Evolutionary conservation across 1,140 invertebrate genomes (phyloP), one percentile per base, ranked within the genome.

Genomic region (Drosophila chauvacae): DNA sequence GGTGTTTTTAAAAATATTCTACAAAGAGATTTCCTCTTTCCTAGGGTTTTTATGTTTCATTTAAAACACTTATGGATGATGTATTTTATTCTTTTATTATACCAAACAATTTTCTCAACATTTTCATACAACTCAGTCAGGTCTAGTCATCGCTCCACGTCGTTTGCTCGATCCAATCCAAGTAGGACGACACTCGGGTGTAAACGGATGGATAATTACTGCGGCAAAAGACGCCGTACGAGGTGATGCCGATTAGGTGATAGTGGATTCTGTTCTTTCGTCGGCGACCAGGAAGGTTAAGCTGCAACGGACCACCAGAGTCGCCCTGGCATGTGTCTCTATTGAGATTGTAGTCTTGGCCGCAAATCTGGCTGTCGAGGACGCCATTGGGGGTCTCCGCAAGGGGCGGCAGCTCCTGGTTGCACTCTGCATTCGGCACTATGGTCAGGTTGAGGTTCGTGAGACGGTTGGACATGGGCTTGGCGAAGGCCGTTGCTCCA

Each of bases 91-190:
- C 10, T 9, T n/a, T 33, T 33, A 33, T 18, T 33, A 33, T 20
- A 20, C 11, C 28, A 53, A 33, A 20, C 3, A 53, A 13, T 5
- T 14, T 14, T 7, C 10, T 3, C 10, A 16, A 35, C 13, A 35
- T 53, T 53, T 53, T 4, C 9, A 18, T 18, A 3, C 2, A 51
- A 11, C 48, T 30, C 2, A 30, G 10, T 51, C 13, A 18, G 18
- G 14, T 1, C 18, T 55, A 37, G 13, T 37, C 18, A n/a, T 63
- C 39, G n/a, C 23, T 48, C 93, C 93, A 93, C 14, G 93, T 83
- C 33, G 88, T 76, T 9, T 64, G 71, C 70, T 94, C 93, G 35
- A 94, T 94, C 94, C 94, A 94, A 51, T 93, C 92, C 14, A 94
- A 51, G 66, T 91, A 94, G 4, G 90, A 88, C 2, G 91, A 91